phyloP scores from a whole-genome alignment of 2,888 invertebrate species.

The Meteorus colon region DNA sequence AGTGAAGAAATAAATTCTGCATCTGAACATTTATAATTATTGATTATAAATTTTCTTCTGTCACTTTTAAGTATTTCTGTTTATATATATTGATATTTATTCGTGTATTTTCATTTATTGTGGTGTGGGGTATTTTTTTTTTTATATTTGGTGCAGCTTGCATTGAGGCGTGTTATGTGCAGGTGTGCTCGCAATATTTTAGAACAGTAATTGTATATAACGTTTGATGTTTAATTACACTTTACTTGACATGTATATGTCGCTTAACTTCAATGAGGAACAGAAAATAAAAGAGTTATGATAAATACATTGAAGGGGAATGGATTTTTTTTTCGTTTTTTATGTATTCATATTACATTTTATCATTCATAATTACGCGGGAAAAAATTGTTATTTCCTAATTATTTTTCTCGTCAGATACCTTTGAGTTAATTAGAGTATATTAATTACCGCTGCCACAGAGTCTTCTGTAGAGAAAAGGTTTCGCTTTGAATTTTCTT shows the following conservation, averaged over 20 bases:
- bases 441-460: constrained; percentile 57
- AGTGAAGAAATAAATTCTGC: background rate
- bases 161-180: constrained; percentile 42
- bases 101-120: background rate
- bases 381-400: constrained; percentile 63
- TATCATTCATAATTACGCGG: background rate
- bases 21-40: background rate
- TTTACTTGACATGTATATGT: constrained; percentile 51
- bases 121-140: background rate
- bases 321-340: background rate
- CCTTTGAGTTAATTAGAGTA: constrained; percentile 57
- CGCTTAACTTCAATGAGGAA: background rate
- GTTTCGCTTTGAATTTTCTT: constrained; percentile 23
- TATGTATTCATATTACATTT: too few species aligned
- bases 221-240: constrained; percentile 71
- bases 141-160: constrained; percentile 27
- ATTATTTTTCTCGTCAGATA: constrained; percentile 60
- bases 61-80: background rate
- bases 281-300: background rate
- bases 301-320: background rate
- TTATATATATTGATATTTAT: background rate
- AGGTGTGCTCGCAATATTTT: constrained; percentile 53
- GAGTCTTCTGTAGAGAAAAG: background rate
- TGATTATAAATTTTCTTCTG: constrained; percentile 1
- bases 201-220: constrained; percentile 63